Conservation (phyloP, 2,113 vertebrate genomes). For the Rousettus leschenaultii region DNA sequence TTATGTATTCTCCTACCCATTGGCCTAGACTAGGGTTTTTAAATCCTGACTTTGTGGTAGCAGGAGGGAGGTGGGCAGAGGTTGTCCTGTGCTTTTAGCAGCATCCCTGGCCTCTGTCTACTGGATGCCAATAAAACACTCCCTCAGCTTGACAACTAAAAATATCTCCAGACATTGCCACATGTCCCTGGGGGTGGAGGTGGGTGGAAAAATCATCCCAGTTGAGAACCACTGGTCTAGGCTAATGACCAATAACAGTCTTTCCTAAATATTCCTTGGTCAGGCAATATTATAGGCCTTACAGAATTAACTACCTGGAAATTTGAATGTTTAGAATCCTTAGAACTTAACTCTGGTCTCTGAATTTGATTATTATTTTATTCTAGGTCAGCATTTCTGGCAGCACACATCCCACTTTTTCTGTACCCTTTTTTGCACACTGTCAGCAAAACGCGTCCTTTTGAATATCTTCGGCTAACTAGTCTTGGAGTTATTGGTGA, state of each 20-base stretch:
- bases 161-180: neutral
- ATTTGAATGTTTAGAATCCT: slow-evolving; percentile 12
- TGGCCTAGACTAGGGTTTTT: neutral
- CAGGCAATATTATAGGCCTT: neutral
- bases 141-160: slow-evolving; percentile 3
- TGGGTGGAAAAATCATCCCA: neutral
- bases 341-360: neutral
- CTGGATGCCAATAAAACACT: neutral
- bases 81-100: neutral
- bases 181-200: neutral
- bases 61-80: neutral
- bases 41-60: neutral
- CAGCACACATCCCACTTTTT: slow-evolving; percentile 97
- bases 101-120: neutral
- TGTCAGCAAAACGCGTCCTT: slow-evolving; percentile 97
- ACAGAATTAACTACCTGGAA: neutral
- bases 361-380: slow-evolving; percentile 34
- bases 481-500: slow-evolving; percentile 98
- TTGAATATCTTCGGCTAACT: slow-evolving; percentile 97
- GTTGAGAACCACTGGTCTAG: neutral
- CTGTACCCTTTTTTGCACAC: slow-evolving; percentile 98
- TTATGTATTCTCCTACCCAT: neutral
- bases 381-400: slow-evolving; percentile 95
- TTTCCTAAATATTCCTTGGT: neutral
- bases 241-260: neutral